Percentiles rank a stretch among this genome's conserved stretches.
phyloP scores from a whole-genome alignment of 1,140 invertebrate species.

The Helicoverpa zea region DNA sequence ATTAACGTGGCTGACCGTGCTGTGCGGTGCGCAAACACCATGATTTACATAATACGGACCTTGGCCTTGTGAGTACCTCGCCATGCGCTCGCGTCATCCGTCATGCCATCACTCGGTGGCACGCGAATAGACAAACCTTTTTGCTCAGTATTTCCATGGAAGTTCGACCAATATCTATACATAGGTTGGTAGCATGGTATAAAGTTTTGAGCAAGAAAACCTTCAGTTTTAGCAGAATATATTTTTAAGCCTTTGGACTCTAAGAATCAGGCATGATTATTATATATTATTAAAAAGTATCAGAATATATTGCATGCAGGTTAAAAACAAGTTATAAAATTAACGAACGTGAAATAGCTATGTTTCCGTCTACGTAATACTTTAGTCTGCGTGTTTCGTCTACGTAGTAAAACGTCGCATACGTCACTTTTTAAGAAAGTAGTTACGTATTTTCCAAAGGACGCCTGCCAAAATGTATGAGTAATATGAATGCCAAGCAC shows the following conservation, averaged over 20 bases:
- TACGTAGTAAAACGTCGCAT: background rate
- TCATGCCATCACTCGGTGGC: constrained; percentile 47
- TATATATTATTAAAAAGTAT: no score
- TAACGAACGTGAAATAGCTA: no score
- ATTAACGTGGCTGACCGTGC: constrained; percentile 60
- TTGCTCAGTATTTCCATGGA: background rate
- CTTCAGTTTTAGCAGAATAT: no score
- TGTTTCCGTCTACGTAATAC: no score
- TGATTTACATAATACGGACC: constrained; percentile 74
- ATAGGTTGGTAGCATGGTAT: no score
- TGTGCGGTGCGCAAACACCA: constrained; percentile 57
- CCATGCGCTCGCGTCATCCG: constrained; percentile 37
- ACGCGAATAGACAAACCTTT: constrained; percentile 35
- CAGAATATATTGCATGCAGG: no score
- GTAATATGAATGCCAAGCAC: constrained; percentile 36
- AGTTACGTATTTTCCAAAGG: constrained; percentile 39
- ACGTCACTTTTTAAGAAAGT: constrained; percentile 31
- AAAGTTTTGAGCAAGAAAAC: no score
- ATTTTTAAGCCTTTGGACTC: no score
- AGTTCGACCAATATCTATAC: no score
- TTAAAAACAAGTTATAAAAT: no score
- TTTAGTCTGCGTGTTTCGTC: no score
- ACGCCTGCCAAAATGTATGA: constrained; percentile 40
- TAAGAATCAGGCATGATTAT: no score
- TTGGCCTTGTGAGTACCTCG: constrained; percentile 65